Percentiles rank a stretch among this genome's conserved stretches.
phyloP scores from a whole-genome alignment of 1,140 invertebrate species.

The Battus philenor region DNA sequence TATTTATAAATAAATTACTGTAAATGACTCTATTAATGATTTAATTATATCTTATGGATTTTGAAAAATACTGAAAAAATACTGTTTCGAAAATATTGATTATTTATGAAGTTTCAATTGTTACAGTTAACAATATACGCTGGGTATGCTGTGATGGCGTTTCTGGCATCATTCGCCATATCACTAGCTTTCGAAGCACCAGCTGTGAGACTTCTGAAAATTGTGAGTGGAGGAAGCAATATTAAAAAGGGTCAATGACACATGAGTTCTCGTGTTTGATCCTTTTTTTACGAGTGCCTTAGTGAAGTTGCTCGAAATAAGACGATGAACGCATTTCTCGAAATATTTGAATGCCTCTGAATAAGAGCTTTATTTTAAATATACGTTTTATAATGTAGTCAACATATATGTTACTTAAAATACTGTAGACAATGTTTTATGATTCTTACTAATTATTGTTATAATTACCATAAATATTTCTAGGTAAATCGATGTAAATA shows the following conservation, averaged over 20 bases:
- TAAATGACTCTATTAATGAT: too few relatives aligned
- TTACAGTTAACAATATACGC: slow-evolving; percentile 85
- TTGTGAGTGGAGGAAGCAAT: slow-evolving; percentile 54
- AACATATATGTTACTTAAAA: too few relatives aligned
- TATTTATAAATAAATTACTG: too few relatives aligned
- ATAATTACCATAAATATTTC: too few relatives aligned
- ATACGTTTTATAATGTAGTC: background rate
- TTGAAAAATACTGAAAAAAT: too few relatives aligned
- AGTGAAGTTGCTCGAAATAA: background rate
- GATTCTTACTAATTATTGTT: too few relatives aligned
- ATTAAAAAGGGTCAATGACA: slow-evolving; percentile 35
- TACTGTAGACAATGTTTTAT: too few relatives aligned
- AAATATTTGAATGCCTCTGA: slow-evolving; percentile 1
- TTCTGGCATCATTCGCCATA: slow-evolving; percentile 84
- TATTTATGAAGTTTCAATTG: too few relatives aligned
- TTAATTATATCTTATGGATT: too few relatives aligned
- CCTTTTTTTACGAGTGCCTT: slow-evolving; percentile 1
- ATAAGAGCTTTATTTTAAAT: slow-evolving; percentile 16
- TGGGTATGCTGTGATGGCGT: slow-evolving; percentile 86
- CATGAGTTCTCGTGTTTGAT: background rate
- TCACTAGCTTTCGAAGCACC: slow-evolving; percentile 88
- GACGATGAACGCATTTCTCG: slow-evolving; percentile 11
- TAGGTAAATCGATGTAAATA: too few relatives aligned
- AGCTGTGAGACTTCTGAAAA: slow-evolving; percentile 85
- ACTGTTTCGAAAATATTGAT: too few relatives aligned